Percentiles rank a stretch among this genome's conserved stretches.
Conservation (phyloP, 2,888 invertebrate species). For the Zygaena filipendulae region DNA sequence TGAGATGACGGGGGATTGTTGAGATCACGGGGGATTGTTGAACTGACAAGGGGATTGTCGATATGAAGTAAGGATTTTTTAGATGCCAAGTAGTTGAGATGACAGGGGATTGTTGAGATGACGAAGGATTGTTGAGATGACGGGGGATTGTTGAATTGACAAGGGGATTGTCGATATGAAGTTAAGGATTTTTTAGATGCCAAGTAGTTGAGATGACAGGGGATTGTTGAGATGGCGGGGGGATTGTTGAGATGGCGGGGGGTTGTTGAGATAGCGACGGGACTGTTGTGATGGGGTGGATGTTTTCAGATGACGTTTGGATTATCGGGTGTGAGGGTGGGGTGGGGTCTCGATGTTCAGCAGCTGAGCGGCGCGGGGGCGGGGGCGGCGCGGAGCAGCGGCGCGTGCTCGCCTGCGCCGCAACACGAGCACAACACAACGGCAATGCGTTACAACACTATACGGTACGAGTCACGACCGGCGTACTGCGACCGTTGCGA, state of each 20-base stretch:
- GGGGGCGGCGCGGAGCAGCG: slow-evolving; percentile 42
- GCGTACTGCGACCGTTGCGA: too few relatives aligned
- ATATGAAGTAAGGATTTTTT: too few relatives aligned
- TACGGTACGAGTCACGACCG: slow-evolving; percentile 16
- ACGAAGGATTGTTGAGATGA: background rate
- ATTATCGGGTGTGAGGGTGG: slow-evolving; percentile 12
- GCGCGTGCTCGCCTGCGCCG: slow-evolving; percentile 53
- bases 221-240: too few relatives aligned
- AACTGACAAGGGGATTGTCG: too few relatives aligned
- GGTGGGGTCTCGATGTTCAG: slow-evolving; percentile 25
- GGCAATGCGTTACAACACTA: slow-evolving; percentile 19
- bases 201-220: too few relatives aligned
- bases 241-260: slow-evolving; percentile 1
- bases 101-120: background rate
- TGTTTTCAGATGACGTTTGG: too few relatives aligned
- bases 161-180: too few relatives aligned
- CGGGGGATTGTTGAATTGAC: too few relatives aligned
- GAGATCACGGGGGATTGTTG: too few relatives aligned
- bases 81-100: background rate
- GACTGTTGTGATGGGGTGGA: slow-evolving; percentile 3
- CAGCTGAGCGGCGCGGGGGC: slow-evolving; percentile 31
- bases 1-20: too few relatives aligned
- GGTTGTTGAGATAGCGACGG: slow-evolving; percentile 11
- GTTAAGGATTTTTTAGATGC: too few relatives aligned
- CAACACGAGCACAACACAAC: slow-evolving; percentile 27